A percentile compares a stretch with the other conserved stretches of the same genome.
These are phyloP conservation scores for Alauda arvensis DNA, from an alignment of 2,797 vertebrate species.

Conservation along the genomic window DNA sequence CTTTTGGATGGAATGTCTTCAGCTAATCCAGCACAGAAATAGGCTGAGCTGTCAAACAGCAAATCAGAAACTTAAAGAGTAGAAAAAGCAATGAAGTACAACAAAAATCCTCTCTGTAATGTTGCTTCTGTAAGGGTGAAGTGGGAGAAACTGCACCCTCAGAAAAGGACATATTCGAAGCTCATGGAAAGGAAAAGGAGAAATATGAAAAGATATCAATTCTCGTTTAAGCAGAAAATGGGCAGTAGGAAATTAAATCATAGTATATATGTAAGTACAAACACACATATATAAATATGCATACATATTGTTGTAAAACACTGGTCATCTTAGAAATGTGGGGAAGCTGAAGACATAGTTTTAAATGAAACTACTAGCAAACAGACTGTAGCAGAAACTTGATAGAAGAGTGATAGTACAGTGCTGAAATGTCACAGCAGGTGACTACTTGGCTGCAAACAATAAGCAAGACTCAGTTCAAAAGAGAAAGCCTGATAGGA, in stretches of 20 bases:
- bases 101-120: not conserved
- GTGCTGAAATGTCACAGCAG: not conserved
- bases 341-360: not conserved
- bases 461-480: not conserved
- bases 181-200: not conserved
- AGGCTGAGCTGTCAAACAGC: not conserved
- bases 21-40: not conserved
- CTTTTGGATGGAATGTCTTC: not conserved
- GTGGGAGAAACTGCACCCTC: not conserved
- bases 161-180: not conserved
- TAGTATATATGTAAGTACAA: rapidly evolving
- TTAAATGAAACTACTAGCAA: not conserved
- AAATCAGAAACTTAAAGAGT: not conserved
- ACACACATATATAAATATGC: not conserved
- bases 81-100: not conserved
- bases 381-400: not conserved
- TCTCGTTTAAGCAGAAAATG: not conserved
- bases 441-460: not conserved
- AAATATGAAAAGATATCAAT: not conserved
- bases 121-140: not conserved
- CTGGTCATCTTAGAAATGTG: not conserved
- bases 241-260: not conserved
- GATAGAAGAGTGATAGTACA: not conserved
- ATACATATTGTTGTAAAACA: not conserved
- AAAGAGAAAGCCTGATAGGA: not conserved